Percentiles rank a stretch among this genome's conserved stretches.
Evolutionary conservation across 2,797 vertebrate genomes (phyloP).

Genomic region (Clarias platycephalus): DNA sequence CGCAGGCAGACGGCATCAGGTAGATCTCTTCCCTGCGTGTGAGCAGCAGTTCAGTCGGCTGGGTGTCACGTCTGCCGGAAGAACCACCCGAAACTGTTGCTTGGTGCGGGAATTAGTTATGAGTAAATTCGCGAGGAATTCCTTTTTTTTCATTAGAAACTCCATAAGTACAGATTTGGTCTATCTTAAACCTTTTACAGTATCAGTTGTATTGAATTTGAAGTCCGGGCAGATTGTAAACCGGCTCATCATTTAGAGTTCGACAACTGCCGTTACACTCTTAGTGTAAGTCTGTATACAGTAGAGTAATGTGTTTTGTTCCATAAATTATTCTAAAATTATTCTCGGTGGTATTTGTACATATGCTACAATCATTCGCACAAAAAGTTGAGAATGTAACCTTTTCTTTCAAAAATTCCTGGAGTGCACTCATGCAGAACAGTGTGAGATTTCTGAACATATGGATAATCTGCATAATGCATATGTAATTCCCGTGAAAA

Average conservation of each 20-base stretch:
- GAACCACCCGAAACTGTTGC: too few species aligned
- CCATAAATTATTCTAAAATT: not conserved
- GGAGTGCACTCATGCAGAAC: not conserved
- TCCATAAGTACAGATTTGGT: not conserved
- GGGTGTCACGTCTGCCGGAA: too few species aligned
- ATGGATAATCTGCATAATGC: slow-evolving; percentile 19
- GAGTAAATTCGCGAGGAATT: too few species aligned
- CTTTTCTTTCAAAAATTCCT: not conserved
- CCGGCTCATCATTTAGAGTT: not conserved
- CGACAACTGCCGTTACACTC: not conserved
- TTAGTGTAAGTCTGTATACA: not conserved
- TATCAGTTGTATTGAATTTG: not conserved
- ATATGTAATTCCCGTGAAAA: slow-evolving; percentile 14
- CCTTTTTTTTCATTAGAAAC: not conserved
- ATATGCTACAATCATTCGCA: slow-evolving; percentile 12
- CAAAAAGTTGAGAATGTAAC: not conserved
- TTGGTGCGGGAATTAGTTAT: too few species aligned
- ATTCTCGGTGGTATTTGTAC: slow-evolving; percentile 7
- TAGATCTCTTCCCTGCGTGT: too few species aligned
- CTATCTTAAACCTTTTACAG: not conserved
- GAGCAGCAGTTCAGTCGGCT: too few species aligned
- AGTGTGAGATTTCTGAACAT: slow-evolving; percentile 15
- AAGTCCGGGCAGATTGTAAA: not conserved
- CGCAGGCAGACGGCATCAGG: too few species aligned
- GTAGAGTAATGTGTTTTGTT: not conserved